These are phyloP conservation scores for Chlorodrepanis virens DNA, from an alignment of 2,113 vertebrate species.

Conservation along the genomic window DNA sequence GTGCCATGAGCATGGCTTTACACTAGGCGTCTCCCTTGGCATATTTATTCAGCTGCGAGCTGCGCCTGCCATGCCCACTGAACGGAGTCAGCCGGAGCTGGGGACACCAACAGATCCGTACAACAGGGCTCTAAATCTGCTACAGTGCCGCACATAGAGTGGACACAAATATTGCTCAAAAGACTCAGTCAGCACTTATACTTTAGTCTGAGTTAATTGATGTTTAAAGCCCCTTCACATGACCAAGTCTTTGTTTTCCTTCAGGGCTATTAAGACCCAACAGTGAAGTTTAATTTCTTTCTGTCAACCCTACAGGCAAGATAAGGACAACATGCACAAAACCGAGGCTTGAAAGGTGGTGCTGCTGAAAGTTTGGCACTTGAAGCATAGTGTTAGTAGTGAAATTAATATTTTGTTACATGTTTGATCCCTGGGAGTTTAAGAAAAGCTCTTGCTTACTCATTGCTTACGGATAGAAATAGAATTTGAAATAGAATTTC, in stretches of 20 bases:
- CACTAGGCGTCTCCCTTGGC: constrained; percentile 41
- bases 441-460: background rate
- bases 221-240: background rate
- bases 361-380: background rate
- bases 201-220: background rate
- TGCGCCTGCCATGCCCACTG: background rate
- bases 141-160: background rate
- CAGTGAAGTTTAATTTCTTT: background rate
- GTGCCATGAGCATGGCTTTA: background rate
- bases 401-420: background rate
- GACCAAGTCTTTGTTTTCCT: background rate
- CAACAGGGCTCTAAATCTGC: background rate
- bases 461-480: background rate
- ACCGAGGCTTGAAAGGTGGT: background rate
- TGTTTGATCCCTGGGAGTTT: background rate
- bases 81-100: fast-evolving
- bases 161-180: background rate
- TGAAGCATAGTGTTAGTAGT: background rate
- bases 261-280: background rate
- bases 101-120: fast-evolving
- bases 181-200: background rate
- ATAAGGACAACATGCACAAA: background rate
- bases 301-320: background rate
- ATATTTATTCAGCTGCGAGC: background rate
- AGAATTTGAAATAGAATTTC: background rate